Evolutionary conservation across 1,140 invertebrate genomes (phyloP).

Genomic region (Drosophila bocqueti): DNA sequence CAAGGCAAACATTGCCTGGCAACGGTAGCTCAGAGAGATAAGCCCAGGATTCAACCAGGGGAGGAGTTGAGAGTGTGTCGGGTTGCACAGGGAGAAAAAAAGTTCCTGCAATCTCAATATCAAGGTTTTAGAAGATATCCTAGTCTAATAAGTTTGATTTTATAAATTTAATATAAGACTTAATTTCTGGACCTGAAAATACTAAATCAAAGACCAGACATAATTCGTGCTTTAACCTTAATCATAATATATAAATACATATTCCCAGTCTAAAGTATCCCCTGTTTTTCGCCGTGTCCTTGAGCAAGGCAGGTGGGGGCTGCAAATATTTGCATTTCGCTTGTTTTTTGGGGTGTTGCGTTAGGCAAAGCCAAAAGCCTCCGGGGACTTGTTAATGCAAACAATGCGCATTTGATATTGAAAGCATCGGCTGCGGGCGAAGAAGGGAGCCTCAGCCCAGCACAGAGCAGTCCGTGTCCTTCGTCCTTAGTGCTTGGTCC

Average conservation of each 20-base stretch:
- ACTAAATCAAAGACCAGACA: too few species aligned
- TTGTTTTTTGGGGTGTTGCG: conserved; percentile 57
- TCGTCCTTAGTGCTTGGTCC: conserved; percentile 9
- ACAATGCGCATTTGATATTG: conserved; percentile 82
- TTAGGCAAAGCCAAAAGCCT: conserved; percentile 63
- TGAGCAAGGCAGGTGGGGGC: background rate
- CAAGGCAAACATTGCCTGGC: conserved; percentile 36
- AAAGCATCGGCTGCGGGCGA: conserved; percentile 43
- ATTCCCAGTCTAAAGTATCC: too few species aligned
- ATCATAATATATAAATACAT: background rate
- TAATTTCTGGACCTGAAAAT: too few species aligned
- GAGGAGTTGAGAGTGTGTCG: background rate
- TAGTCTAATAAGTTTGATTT: background rate
- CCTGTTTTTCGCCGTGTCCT: background rate
- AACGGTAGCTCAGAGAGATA: conserved; percentile 37
- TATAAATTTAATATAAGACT: background rate
- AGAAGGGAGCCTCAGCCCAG: background rate
- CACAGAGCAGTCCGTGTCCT: conserved; percentile 8
- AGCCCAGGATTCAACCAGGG: conserved; percentile 11
- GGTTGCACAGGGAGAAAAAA: conserved; percentile 6
- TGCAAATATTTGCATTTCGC: conserved; percentile 76
- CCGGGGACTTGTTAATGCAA: conserved; percentile 82
- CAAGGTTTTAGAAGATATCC: background rate
- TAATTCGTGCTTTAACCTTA: background rate
- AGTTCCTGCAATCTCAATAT: background rate